A percentile compares a stretch with the other conserved stretches of the same genome.
These are phyloP conservation scores for Morbakka virulenta DNA, from an alignment of 30 jellyfish, hydroid and myxozoan genomes.

Conservation along the genomic window DNA sequence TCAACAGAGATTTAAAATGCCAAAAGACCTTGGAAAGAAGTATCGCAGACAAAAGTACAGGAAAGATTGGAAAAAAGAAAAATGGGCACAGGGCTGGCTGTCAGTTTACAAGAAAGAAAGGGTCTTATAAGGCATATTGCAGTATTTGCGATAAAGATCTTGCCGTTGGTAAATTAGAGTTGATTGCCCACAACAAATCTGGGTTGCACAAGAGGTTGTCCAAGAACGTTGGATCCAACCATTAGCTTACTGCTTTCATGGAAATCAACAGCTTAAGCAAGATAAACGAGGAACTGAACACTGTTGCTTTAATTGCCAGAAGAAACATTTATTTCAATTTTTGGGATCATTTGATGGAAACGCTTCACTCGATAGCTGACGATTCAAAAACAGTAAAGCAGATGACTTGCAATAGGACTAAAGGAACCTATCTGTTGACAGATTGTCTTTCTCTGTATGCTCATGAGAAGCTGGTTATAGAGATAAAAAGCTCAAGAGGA, in stretches of 20 bases:
- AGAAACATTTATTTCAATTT: background rate
- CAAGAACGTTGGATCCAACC: background rate
- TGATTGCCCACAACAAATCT: too few species aligned
- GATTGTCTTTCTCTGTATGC: background rate
- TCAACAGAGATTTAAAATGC: too few species aligned
- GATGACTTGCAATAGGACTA: background rate
- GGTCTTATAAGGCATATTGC: too few species aligned
- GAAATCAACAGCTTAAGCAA: background rate
- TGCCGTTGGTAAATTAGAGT: too few species aligned
- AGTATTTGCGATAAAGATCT: too few species aligned
- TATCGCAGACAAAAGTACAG: too few species aligned
- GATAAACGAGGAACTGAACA: background rate
- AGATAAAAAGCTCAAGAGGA: background rate
- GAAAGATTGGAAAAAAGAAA: too few species aligned
- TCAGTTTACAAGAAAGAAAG: too few species aligned
- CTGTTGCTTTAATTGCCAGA: constrained; percentile 1
- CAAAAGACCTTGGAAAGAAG: too few species aligned
- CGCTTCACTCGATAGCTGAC: background rate
- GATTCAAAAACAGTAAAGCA: background rate
- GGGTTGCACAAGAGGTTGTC: too few species aligned
- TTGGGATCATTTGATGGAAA: background rate
- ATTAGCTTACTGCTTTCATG: background rate
- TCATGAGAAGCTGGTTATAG: background rate
- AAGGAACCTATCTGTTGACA: constrained; percentile 1
- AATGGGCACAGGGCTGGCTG: too few species aligned